A percentile compares a stretch with the other conserved stretches of the same genome.
These are phyloP conservation scores for Nothocercus nigrocapillus DNA, from an alignment of 2,113 vertebrate genomes.

Conservation along the genomic window DNA sequence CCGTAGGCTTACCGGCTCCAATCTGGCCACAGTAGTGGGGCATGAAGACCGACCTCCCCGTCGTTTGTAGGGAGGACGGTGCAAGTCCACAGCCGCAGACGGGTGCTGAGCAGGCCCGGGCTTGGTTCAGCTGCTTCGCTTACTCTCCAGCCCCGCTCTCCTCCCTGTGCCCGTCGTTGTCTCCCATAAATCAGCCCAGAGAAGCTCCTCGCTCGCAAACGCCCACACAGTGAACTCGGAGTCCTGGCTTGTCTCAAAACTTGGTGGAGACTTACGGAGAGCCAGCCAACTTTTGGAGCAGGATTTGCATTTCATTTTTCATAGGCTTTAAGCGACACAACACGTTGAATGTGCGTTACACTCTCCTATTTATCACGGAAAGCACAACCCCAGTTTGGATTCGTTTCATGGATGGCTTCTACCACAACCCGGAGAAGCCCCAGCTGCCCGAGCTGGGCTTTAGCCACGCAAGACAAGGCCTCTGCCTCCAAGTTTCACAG, in stretches of 20 bases:
- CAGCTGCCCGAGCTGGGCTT: not conserved
- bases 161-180: not conserved
- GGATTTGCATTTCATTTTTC: constrained; percentile 14
- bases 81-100: not conserved
- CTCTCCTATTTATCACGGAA: not conserved
- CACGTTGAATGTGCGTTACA: not conserved
- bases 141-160: not conserved
- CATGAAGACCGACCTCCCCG: not conserved
- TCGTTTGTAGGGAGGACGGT: accelerated
- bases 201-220: not conserved
- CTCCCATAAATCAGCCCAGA: not conserved
- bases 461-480: not conserved
- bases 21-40: not conserved
- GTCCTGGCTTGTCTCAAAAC: not conserved
- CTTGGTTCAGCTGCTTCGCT: not conserved
- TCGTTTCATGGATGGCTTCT: not conserved
- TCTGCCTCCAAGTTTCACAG: not conserved
- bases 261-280: not conserved
- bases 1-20: accelerated
- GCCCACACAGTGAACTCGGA: not conserved
- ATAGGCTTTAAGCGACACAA: not conserved
- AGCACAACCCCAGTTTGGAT: not conserved
- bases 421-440: not conserved
- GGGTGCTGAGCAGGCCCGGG: not conserved
- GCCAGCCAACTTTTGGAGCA: not conserved